phyloP scores from a whole-genome alignment of 2,113 vertebrate species.

The Cyprinodon tularosa region DNA sequence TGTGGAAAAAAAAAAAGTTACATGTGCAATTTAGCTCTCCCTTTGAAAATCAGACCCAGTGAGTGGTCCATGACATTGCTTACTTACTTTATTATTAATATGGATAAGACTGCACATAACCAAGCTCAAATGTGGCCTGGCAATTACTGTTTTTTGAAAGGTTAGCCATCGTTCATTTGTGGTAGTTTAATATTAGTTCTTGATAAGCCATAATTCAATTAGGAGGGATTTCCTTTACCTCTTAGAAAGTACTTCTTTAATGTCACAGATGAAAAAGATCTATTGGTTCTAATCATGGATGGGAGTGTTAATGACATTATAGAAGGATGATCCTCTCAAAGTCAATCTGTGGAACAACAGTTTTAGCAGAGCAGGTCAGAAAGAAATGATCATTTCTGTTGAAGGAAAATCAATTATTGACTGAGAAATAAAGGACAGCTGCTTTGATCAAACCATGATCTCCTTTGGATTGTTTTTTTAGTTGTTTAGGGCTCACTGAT shows the following conservation, averaged over 20 bases:
- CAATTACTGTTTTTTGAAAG: conserved; percentile 22
- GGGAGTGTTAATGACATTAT: neutral
- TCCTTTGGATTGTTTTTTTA: neutral
- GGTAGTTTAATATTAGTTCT: conserved; percentile 20
- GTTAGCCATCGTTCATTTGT: conserved; percentile 37
- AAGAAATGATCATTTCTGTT: neutral
- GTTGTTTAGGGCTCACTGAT: neutral
- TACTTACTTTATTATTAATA: conserved; percentile 5
- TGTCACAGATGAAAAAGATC: conserved; percentile 16
- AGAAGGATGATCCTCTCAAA: conserved; percentile 11
- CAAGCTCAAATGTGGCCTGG: neutral
- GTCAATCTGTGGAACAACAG: conserved; percentile 8
- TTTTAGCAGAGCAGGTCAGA: neutral
- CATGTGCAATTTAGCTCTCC: too few relatives aligned
- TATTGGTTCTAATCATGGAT: conserved; percentile 29
- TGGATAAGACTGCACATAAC: neutral
- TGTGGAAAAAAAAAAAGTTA: neutral
- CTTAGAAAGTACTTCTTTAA: neutral
- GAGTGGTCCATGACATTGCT: neutral
- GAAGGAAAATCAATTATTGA: neutral
- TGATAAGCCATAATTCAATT: conserved; percentile 28
- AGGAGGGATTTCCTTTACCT: conserved; percentile 21
- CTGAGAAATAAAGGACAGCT: neutral
- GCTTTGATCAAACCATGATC: neutral
- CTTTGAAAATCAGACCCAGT: neutral